Evolutionary conservation across 2,113 vertebrate genomes (phyloP), one percentile per base, ranked within the genome.

Genomic region (Spheniscus mendiculus): DNA sequence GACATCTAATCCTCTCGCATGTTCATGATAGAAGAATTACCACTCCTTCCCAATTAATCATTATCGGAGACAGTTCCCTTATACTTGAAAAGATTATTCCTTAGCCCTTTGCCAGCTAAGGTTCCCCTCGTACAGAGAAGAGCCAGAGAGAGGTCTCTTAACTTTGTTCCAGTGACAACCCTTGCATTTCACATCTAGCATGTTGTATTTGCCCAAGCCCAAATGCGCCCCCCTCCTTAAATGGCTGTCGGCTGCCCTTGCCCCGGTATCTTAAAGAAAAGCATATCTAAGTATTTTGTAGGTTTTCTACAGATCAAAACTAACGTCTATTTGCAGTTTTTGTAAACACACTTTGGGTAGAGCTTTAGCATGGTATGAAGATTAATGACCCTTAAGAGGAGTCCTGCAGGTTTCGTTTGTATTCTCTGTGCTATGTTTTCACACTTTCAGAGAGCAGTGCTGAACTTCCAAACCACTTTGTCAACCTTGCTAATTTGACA

Each of bases 21-120:
- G 97, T 97, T 90, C 77, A 15, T 73, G 83, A 84, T 11, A 95
- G 93, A 92, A 62, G 61, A 83, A 95, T 73, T 89, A 44, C 65
- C 91, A 90, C 97, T 97, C 93, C 92, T 96, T 96, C 89, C 69
- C 71, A 87, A 62, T 97, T 93, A 96, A 97, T 98, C 94, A 95
- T 87, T 83, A 70, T 27, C 74, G 88, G 67, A 96, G 87, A 65
- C 82, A 88, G 30, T 90, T 94, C 83, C 27, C 20, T 73, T 89
- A 59, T 10, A 71, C 53, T 89, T 13, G 5, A 40, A 73, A 92
- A 83, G 59, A 88, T 83, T 94, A 69, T 61, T 91, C 52, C 44
- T 44, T 77, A 93, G 78, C 71, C 62, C 50, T 89, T 79, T 96
- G 53, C 53, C 30, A 67, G 32, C 73, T 53, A 65, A 87, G 61